phyloP scores from a whole-genome alignment of 1,140 invertebrate genomes.

The Eufriesea mexicana region DNA sequence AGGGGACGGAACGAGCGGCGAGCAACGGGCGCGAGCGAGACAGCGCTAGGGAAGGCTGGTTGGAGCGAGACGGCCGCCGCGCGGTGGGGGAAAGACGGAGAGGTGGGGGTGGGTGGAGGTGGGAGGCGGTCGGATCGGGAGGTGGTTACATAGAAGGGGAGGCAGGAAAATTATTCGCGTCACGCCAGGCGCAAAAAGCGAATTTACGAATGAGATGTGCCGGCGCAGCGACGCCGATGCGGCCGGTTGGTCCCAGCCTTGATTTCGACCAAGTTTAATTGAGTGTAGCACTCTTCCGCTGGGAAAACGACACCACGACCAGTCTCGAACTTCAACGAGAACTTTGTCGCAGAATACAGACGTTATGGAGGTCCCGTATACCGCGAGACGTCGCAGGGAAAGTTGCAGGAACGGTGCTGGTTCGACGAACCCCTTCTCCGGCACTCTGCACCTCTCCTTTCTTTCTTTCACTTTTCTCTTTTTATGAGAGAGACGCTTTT shows the following conservation, averaged over 20 bases:
- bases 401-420: not conserved
- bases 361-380: conserved; percentile 33
- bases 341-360: conserved; percentile 56
- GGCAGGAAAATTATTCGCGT: conserved; percentile 72
- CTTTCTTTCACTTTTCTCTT: not conserved
- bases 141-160: conserved; percentile 45
- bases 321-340: conserved; percentile 54
- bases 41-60: conserved; percentile 5
- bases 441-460: too few species aligned
- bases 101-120: not conserved
- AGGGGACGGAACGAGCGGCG: conserved; percentile 34
- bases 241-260: conserved; percentile 66
- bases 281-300: conserved; percentile 74
- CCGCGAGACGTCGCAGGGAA: conserved; percentile 8
- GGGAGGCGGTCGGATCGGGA: not conserved
- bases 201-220: conserved; percentile 75
- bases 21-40: conserved; percentile 15
- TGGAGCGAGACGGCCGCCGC: not conserved
- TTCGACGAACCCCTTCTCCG: not conserved
- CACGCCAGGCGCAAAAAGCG: conserved; percentile 69
- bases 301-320: conserved; percentile 62
- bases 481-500: conserved; percentile 33
- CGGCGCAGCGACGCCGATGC: conserved; percentile 61
- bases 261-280: conserved; percentile 81
- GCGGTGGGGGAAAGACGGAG: not conserved